Conservation (phyloP, 2,888 invertebrate species). For the Apodemia mormo region DNA sequence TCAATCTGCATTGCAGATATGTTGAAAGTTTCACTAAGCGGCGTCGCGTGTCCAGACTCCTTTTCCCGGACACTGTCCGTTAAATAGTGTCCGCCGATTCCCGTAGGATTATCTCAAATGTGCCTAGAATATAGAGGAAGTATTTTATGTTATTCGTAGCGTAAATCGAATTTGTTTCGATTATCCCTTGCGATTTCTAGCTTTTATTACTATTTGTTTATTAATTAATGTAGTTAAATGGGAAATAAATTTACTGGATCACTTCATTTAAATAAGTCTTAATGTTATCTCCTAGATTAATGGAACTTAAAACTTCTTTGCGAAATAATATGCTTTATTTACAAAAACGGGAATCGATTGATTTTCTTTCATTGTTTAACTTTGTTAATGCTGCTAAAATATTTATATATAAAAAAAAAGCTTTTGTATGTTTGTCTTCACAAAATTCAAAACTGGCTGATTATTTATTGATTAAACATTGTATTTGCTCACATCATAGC, state of each 20-base stretch:
- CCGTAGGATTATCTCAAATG: constrained; percentile 7
- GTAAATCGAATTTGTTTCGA: constrained; percentile 5
- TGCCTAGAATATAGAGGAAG: constrained; percentile 12
- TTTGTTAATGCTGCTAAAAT: too few relatives aligned
- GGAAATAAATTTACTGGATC: neutral
- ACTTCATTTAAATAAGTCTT: neutral
- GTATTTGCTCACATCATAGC: too few relatives aligned
- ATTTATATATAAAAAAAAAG: too few relatives aligned
- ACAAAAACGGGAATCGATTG: too few relatives aligned
- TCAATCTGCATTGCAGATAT: constrained; percentile 4
- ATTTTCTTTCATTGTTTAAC: too few relatives aligned
- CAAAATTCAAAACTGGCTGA: too few relatives aligned
- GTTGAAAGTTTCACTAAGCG: neutral
- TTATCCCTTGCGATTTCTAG: neutral
- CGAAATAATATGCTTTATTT: too few relatives aligned
- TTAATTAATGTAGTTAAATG: neutral
- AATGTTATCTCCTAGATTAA: neutral
- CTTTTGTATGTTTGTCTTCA: too few relatives aligned
- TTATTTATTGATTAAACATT: too few relatives aligned
- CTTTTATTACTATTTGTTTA: constrained; percentile 6
- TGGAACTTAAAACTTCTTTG: too few relatives aligned
- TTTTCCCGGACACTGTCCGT: constrained; percentile 8
- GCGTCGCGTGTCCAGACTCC: constrained; percentile 4
- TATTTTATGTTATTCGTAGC: constrained; percentile 2
- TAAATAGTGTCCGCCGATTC: constrained; percentile 14